Conservation (phyloP, 2,113 vertebrate genomes). For the Danionella cerebrum region DNA sequence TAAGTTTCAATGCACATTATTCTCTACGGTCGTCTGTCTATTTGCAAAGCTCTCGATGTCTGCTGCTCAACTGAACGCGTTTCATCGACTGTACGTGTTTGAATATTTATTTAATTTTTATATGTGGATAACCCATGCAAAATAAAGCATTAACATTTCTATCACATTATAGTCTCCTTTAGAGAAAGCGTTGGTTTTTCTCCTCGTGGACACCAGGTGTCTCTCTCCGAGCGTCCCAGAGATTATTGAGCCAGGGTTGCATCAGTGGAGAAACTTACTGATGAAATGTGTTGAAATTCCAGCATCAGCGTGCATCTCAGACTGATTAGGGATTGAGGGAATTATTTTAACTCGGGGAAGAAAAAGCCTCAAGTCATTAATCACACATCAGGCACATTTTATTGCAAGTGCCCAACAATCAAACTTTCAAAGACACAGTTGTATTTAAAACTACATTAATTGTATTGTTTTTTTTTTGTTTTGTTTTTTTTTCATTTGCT, state of each 20-base stretch:
- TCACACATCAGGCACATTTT: conserved; percentile 18
- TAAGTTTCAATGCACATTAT: too few relatives aligned
- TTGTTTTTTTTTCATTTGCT: neutral
- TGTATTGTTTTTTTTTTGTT: too few relatives aligned
- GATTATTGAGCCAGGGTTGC: conserved; percentile 44
- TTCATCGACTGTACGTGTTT: neutral
- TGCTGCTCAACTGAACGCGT: too few relatives aligned
- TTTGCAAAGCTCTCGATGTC: neutral
- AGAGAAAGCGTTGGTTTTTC: conserved; percentile 6
- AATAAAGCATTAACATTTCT: too few relatives aligned
- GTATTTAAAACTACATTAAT: neutral
- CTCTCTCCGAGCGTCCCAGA: neutral
- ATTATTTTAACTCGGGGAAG: conserved; percentile 25
- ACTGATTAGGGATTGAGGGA: conserved; percentile 30
- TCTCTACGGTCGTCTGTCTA: too few relatives aligned
- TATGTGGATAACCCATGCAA: neutral
- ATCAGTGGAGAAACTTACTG: conserved; percentile 45
- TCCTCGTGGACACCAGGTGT: conserved; percentile 38
- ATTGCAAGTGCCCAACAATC: neutral
- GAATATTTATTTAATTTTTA: conserved; percentile 34
- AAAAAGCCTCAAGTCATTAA: conserved; percentile 26
- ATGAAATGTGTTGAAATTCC: conserved; percentile 51
- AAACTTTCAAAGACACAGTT: neutral
- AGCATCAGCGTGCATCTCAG: conserved; percentile 27
- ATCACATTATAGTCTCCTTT: too few relatives aligned